Conservation (phyloP, 2,888 invertebrate genomes). For the Sarcophaga variegata region DNA sequence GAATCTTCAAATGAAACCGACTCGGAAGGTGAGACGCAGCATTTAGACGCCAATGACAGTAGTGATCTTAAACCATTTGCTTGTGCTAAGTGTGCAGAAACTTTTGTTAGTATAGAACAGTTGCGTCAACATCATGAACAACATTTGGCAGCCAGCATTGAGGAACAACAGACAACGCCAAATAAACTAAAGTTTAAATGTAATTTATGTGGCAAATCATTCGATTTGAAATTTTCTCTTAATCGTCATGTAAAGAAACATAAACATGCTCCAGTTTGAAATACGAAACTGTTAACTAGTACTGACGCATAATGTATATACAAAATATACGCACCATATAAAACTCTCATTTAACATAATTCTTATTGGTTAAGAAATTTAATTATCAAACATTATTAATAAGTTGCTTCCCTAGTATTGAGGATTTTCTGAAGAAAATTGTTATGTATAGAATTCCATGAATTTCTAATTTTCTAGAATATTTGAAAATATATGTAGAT, state of each 20-base stretch:
- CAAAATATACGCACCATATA: conserved; percentile 27
- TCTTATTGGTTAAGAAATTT: not conserved
- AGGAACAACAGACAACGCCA: not conserved
- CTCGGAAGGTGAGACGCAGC: not conserved
- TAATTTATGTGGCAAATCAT: conserved; percentile 73
- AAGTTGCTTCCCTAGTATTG: conserved; percentile 1
- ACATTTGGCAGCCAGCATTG: conserved; percentile 43
- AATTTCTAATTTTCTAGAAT: not conserved
- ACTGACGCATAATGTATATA: conserved; percentile 44
- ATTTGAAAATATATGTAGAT: not conserved
- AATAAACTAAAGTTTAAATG: conserved; percentile 71
- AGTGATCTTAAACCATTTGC: conserved; percentile 42
- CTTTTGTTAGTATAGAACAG: conserved; percentile 71
- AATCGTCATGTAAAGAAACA: conserved; percentile 76
- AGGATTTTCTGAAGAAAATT: conserved; percentile 23
- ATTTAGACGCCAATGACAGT: not conserved
- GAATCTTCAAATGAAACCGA: not conserved
- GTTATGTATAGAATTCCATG: conserved; percentile 3
- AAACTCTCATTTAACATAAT: not conserved
- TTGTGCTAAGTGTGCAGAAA: conserved; percentile 74
- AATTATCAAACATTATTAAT: conserved; percentile 1
- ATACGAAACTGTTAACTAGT: not conserved
- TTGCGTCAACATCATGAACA: conserved; percentile 72
- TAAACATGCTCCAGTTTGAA: conserved; percentile 55
- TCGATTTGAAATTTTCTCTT: conserved; percentile 76